phyloP scores from a whole-genome alignment of 2,888 invertebrate species.

The Phalera bucephala region DNA sequence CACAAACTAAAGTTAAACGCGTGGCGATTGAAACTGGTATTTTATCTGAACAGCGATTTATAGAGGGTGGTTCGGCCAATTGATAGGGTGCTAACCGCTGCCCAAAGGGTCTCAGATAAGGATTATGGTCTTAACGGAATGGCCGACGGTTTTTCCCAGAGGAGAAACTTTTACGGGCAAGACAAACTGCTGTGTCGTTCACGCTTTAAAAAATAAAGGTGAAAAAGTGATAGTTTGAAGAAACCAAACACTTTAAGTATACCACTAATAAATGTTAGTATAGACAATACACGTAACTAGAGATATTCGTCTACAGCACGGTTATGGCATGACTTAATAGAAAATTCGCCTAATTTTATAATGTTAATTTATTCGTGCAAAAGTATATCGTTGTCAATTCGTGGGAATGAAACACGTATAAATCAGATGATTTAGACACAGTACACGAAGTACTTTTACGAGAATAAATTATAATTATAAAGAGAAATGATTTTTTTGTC shows the following conservation, averaged over 20 bases:
- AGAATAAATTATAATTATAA: too few relatives aligned
- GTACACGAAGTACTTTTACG: too few relatives aligned
- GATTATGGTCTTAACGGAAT: slow-evolving; percentile 53
- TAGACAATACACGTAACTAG: too few relatives aligned
- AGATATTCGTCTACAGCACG: too few relatives aligned
- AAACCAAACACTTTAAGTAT: background rate
- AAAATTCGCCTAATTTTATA: too few relatives aligned
- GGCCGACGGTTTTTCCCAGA: slow-evolving; percentile 33
- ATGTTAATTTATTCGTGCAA: too few relatives aligned
- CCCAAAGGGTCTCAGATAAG: slow-evolving; percentile 55
- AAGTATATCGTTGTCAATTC: too few relatives aligned
- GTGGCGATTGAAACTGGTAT: slow-evolving; percentile 52
- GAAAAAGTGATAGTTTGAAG: background rate
- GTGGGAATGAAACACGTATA: too few relatives aligned
- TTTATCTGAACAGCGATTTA: slow-evolving; percentile 61
- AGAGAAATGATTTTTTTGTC: too few relatives aligned
- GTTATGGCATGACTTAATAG: too few relatives aligned
- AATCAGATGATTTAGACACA: too few relatives aligned
- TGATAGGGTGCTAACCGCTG: slow-evolving; percentile 65
- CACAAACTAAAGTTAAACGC: slow-evolving; percentile 40
- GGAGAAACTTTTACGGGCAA: slow-evolving; percentile 25
- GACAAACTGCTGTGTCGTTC: slow-evolving; percentile 23
- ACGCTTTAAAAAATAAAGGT: slow-evolving; percentile 16
- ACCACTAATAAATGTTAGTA: too few relatives aligned
- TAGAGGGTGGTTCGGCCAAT: slow-evolving; percentile 49